Conservation (phyloP, 2,888 invertebrate genomes). For the Mimachlamys varia region DNA sequence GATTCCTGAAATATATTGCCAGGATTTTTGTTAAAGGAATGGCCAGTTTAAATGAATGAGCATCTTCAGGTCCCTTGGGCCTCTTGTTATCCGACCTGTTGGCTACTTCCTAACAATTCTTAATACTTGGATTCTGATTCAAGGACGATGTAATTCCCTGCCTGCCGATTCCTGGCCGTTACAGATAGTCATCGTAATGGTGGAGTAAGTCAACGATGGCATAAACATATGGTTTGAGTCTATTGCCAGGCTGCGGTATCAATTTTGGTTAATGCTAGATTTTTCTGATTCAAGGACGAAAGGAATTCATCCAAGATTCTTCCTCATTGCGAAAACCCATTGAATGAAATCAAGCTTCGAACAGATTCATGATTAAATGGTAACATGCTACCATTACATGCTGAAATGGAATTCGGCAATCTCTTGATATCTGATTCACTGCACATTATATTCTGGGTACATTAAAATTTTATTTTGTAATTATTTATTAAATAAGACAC, state of each 20-base stretch:
- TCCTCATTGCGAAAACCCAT: neutral
- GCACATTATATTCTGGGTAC: neutral
- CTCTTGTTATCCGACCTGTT: too few species aligned
- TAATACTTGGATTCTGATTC: too few species aligned
- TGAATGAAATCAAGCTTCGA: neutral
- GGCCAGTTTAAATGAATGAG: too few species aligned
- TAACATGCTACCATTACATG: neutral
- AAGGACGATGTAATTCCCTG: neutral
- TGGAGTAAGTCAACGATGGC: neutral
- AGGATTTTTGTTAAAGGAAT: too few species aligned
- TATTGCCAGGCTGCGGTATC: neutral
- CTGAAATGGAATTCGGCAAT: neutral
- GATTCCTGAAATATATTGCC: too few species aligned
- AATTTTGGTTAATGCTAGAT: neutral
- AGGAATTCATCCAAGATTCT: neutral
- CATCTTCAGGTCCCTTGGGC: too few species aligned
- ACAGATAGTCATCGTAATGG: neutral
- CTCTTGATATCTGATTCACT: neutral
- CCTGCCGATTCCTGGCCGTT: neutral
- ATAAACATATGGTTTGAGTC: neutral
- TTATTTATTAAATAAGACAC: too few species aligned
- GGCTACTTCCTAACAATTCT: neutral
- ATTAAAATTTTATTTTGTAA: neutral
- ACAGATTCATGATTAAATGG: neutral
- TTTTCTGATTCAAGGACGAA: neutral